Evolutionary conservation across 1,140 invertebrate species (phyloP), one percentile per base, ranked within the genome.

Genomic region (Pomacea maculata): DNA sequence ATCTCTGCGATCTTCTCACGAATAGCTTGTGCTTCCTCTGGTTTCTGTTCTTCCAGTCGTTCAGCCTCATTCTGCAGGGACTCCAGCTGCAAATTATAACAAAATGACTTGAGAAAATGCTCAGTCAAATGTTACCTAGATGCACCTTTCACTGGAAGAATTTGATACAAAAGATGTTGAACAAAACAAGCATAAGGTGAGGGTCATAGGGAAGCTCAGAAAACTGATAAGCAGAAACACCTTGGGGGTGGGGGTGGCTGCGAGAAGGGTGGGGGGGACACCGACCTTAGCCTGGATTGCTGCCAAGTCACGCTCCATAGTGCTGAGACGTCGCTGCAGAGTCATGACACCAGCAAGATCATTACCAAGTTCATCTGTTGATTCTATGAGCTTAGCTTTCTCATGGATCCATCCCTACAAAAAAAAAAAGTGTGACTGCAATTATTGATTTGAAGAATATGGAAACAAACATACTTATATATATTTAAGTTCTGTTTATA

Each of bases 281-380:
- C 63, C 72, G 75, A 90, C 87, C 88, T 99, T 99, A 21, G 98
- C 97, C 92, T 99, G 97, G 83, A 99, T 99, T 54, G 98, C 98
- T 70, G 97, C 98, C 77, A 99, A 90, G 91, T 99, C 99, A 80
- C 98, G 94, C 92, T 99, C 98, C 97, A 99, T 99, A 70, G 98
- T 98, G 88, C 96, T 97, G 0, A 99, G 93, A 79, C 98, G 94
- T 80, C 98, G 86, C 91, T 95, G 95, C 72, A 96, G 89, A n/a
- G 94, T 95, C 94, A 96, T 95, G 64, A 95, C 95, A 80, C 97
- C 93, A 80, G 90, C 90, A 29, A 93, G 88, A 86, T 93, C 93
- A 85, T 99, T 99, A 90, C 98, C 97, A 82, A 99, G 92, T 86
- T 98, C 96, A 87, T 94, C 94, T 10, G 97, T 99, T 82, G 97